Evolutionary conservation across 2,888 invertebrate genomes (phyloP).

Genomic region (Pammene aurita): DNA sequence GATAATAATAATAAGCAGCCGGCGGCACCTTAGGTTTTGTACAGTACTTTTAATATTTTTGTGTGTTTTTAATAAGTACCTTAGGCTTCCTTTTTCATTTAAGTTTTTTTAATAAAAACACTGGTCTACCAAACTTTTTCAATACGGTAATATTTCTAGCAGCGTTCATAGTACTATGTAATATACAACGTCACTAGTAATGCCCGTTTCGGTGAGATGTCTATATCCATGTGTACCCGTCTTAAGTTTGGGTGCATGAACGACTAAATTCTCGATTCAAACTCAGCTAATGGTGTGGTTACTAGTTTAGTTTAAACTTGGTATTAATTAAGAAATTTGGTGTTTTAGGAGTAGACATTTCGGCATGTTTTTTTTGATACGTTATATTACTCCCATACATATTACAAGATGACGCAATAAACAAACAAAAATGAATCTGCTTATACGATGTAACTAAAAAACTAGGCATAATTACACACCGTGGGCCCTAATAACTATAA

Average conservation of each 20-base stretch:
- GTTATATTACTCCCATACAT: too few relatives aligned
- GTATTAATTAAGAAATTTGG: constrained; percentile 7
- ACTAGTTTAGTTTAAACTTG: constrained; percentile 21
- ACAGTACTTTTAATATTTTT: too few relatives aligned
- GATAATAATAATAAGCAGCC: too few relatives aligned
- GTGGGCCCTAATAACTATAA: too few relatives aligned
- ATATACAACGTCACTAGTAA: not conserved
- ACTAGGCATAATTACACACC: too few relatives aligned
- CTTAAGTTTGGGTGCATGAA: constrained; percentile 11
- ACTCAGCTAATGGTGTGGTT: constrained; percentile 36
- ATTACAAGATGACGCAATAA: too few relatives aligned
- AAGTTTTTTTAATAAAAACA: too few relatives aligned
- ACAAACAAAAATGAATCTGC: too few relatives aligned
- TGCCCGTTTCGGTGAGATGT: constrained; percentile 51
- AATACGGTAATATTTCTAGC: not conserved
- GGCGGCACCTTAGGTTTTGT: too few relatives aligned
- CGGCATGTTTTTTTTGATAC: not conserved
- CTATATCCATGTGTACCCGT: constrained; percentile 30
- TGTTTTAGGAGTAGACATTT: not conserved
- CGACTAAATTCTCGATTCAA: constrained; percentile 28
- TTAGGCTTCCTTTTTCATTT: too few relatives aligned
- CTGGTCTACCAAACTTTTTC: not conserved
- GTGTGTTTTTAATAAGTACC: too few relatives aligned
- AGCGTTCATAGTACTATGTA: not conserved
- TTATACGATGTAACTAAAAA: too few relatives aligned